Evolutionary conservation across 1,140 invertebrate species (phyloP), one percentile per base, ranked within the genome.

Genomic region (Sweltsa coloradensis): DNA sequence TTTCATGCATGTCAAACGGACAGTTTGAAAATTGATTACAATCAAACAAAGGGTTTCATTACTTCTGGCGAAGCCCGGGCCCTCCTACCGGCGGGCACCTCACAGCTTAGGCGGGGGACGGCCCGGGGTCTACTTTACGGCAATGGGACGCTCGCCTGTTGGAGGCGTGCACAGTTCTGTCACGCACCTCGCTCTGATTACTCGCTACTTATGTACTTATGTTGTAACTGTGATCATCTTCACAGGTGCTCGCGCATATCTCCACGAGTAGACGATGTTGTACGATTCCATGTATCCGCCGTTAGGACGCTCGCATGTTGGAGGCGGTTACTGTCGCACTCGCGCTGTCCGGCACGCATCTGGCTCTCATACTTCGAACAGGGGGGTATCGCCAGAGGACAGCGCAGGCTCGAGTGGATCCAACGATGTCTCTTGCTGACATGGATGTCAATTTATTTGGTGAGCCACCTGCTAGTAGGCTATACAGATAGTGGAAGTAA

Each of bases 261-360:
- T 51, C 74, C 78, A 44, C 65, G 80, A 40, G 80, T 84, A 0
- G 82, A 85, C 59, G 82, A 84, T 55, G 78, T 85, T 27, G 78
- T 84, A 0, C 65, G 73, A 41, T n/a, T 76, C 78, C 44, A 77
- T 85, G 71, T 83, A 82, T 60, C 81, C 81, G 13, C 81, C 81
- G 7, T 58, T 85, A 50, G 80, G n/a, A n/a, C n/a, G 75, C 81
- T 5, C 64, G 78, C 21, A 61, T 84, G 2, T 62, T 85, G 34
- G 81, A 85, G 63, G 79, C 81, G 2, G 72, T 81, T 60, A 79
- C 79, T 44, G 74, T 75, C 21, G 77, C 80, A 18, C 57, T 85
- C 24, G 74, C 81, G 9, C 61, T 83, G 26, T 76, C 79, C n/a
- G 79, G 85, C 7, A 79, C 75, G 34, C 79, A 83, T 57, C 69